phyloP scores from a whole-genome alignment of 2,113 vertebrate species.

The Agelaius tricolor region DNA sequence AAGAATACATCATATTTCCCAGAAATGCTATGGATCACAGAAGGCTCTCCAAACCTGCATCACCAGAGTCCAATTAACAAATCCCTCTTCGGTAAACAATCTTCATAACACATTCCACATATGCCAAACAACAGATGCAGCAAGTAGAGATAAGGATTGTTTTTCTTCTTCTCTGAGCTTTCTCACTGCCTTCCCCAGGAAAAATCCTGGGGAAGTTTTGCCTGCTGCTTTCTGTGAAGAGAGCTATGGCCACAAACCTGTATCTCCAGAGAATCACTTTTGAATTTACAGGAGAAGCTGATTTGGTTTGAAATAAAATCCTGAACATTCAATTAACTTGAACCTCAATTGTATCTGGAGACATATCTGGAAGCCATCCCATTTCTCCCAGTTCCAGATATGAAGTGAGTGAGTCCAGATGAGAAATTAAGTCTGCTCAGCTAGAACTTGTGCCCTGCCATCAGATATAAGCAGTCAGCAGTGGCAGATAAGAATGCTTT shows the following conservation, averaged over 20 bases:
- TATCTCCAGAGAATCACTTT: not conserved
- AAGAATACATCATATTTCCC: not conserved
- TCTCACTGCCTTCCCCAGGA: no score
- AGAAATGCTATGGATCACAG: not conserved
- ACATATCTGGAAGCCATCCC: not conserved
- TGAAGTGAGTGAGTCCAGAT: not conserved
- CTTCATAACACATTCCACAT: not conserved
- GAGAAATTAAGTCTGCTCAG: not conserved
- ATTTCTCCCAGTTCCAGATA: not conserved
- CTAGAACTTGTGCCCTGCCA: accelerated
- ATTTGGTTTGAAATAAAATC: not conserved
- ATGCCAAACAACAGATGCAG: not conserved
- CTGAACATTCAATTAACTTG: not conserved
- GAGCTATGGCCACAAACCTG: not conserved
- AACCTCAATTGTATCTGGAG: not conserved
- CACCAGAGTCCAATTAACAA: not conserved
- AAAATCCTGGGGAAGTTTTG: no score
- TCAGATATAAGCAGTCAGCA: not conserved
- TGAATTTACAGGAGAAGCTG: not conserved
- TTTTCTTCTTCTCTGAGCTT: no score
- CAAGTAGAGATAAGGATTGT: no score
- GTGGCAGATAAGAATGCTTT: not conserved
- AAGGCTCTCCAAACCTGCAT: not conserved
- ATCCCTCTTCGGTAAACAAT: not conserved
- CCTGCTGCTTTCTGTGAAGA: no score